Percentiles rank a stretch among this genome's conserved stretches.
These are phyloP conservation scores for Coelogynopora nodosa DNA, from an alignment of 2,888 invertebrate genomes.

Conservation along the genomic window DNA sequence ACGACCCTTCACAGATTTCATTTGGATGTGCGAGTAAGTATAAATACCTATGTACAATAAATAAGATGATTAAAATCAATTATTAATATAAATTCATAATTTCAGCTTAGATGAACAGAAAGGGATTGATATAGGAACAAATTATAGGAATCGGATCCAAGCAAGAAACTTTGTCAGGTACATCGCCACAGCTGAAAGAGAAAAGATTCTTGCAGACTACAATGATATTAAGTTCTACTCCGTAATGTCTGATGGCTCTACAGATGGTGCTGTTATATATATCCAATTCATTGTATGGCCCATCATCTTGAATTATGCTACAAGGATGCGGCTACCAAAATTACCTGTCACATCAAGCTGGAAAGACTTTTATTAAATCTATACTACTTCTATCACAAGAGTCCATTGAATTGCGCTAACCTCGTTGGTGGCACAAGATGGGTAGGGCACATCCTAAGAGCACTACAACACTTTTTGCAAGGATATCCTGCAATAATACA, in stretches of 20 bases:
- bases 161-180: not conserved
- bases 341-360: not conserved
- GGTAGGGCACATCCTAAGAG: not conserved
- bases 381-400: slow-evolving; percentile 1
- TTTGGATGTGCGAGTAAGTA: slow-evolving; percentile 6
- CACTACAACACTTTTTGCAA: not conserved
- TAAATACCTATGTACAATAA: not conserved
- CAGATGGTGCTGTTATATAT: not conserved
- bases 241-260: not conserved
- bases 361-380: not conserved
- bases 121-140: not conserved
- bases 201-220: not conserved
- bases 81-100: not conserved
- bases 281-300: not conserved
- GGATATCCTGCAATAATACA: not conserved
- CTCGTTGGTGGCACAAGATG: slow-evolving; percentile 13
- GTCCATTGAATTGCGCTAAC: not conserved
- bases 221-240: not conserved
- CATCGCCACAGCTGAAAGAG: not conserved
- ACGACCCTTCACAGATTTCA: not conserved
- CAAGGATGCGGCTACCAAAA: not conserved
- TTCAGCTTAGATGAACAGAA: not conserved
- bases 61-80: not conserved
- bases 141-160: not conserved
- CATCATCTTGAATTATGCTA: not conserved